Conservation (phyloP, 2,888 invertebrate species). For the Girardia tigrina region DNA sequence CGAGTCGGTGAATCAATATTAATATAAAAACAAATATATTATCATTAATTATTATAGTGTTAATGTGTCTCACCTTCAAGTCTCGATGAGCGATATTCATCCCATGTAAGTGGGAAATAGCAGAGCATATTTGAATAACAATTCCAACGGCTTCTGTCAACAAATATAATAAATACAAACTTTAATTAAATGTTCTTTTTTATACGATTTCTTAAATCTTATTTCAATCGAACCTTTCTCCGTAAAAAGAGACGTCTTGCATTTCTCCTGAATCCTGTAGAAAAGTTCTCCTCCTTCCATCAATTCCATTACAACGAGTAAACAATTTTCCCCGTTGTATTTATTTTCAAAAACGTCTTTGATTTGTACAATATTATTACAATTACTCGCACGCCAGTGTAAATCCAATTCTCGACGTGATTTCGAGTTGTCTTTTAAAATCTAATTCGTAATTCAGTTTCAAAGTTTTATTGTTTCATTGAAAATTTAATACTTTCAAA, state of each 20-base stretch:
- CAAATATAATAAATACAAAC: not conserved
- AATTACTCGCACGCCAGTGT: constrained; percentile 29
- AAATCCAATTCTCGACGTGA: constrained; percentile 34
- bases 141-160: constrained; percentile 86
- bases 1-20: too few species aligned
- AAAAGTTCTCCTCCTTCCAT: constrained; percentile 98
- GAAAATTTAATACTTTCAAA: not conserved
- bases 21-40: too few species aligned
- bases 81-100: constrained; percentile 90
- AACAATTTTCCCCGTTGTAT: constrained; percentile 66
- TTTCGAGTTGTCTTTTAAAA: constrained; percentile 29
- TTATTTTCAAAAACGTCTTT: constrained; percentile 35
- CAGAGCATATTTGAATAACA: constrained; percentile 86
- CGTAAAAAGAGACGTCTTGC: constrained; percentile 85
- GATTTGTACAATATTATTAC: constrained; percentile 36
- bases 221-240: constrained; percentile 61
- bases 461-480: not conserved
- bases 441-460: constrained; percentile 10
- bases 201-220: not conserved
- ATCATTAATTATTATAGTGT: too few species aligned
- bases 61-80: constrained; percentile 76
- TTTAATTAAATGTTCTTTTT: not conserved
- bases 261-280: constrained; percentile 82
- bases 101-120: constrained; percentile 79
- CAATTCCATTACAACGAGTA: constrained; percentile 97